Percentiles rank a stretch among this genome's conserved stretches.
These are phyloP conservation scores for Leptinotarsa texana DNA, from an alignment of 1,140 invertebrate genomes.

Conservation along the genomic window DNA sequence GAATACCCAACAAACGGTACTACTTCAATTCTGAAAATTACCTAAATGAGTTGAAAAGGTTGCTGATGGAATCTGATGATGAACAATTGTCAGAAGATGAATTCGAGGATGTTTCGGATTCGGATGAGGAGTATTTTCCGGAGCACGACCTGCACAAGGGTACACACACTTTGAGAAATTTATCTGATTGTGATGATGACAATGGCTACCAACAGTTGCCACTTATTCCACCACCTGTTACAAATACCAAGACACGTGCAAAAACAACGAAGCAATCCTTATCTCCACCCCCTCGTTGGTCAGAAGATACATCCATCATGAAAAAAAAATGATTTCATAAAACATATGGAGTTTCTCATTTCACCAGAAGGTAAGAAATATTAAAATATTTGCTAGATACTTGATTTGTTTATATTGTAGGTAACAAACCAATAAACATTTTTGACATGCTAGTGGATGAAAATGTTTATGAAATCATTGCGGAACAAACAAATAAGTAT, in stretches of 20 bases:
- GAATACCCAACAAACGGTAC: no score
- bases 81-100: no score
- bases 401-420: conserved; percentile 14
- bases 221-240: not conserved
- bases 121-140: no score
- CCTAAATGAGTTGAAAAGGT: no score
- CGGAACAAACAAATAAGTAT: not conserved
- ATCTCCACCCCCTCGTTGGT: not conserved
- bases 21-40: no score
- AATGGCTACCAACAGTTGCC: not conserved
- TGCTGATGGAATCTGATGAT: no score
- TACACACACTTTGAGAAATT: no score
- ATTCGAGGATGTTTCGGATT: no score
- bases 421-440: not conserved
- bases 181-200: no score
- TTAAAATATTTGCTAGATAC: conserved; percentile 9
- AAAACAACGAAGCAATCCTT: conserved; percentile 8
- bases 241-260: not conserved
- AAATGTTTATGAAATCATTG: not conserved
- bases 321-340: not conserved
- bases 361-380: not conserved
- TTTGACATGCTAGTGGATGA: conserved; percentile 23
- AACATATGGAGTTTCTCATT: conserved; percentile 2
- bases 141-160: no score
- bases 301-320: conserved; percentile 2